Conservation (phyloP, 1,140 invertebrate species). For the Zaprionus camerounensis region DNA sequence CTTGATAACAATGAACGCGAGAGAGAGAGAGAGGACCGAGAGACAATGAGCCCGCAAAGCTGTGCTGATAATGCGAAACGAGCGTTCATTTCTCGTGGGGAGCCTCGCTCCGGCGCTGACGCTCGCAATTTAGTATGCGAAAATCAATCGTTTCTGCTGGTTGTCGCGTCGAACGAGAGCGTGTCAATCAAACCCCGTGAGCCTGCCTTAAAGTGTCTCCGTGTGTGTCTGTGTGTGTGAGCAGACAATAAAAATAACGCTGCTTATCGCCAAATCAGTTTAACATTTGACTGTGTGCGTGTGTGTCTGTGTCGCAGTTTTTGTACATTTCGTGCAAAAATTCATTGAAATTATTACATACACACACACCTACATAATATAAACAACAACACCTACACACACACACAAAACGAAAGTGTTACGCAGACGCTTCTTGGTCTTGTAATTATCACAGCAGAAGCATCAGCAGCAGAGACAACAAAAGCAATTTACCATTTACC, state of each 20-base stretch:
- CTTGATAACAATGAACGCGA: slow-evolving; percentile 64
- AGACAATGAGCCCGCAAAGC: slow-evolving; percentile 51
- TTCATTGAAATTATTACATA: slow-evolving; percentile 65
- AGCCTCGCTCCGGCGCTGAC: slow-evolving; percentile 42
- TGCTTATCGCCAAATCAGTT: slow-evolving; percentile 79
- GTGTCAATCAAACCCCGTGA: slow-evolving; percentile 43
- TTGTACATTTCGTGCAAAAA: slow-evolving; percentile 55
- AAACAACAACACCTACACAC: slow-evolving; percentile 8
- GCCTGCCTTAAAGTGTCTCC: slow-evolving; percentile 55
- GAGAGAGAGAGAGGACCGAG: slow-evolving; percentile 18
- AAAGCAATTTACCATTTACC: slow-evolving; percentile 61
- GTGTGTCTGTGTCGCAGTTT: slow-evolving; percentile 38
- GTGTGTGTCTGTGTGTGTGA: slow-evolving; percentile 33
- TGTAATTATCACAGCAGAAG: slow-evolving; percentile 62
- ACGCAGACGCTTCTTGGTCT: slow-evolving; percentile 52
- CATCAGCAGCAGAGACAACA: slow-evolving; percentile 27
- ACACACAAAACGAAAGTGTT: slow-evolving; percentile 69
- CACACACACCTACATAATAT: slow-evolving; percentile 5
- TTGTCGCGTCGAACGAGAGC: slow-evolving; percentile 40
- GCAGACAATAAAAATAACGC: slow-evolving; percentile 53
- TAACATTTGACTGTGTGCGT: slow-evolving; percentile 15
- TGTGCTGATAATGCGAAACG: slow-evolving; percentile 69
- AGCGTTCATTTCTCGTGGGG: slow-evolving; percentile 22
- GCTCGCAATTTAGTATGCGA: slow-evolving; percentile 70
- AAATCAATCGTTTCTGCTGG: slow-evolving; percentile 74